These are phyloP conservation scores for Brachionichthys hirsutus DNA, from an alignment of 2,113 vertebrate genomes.

Conservation along the genomic window DNA sequence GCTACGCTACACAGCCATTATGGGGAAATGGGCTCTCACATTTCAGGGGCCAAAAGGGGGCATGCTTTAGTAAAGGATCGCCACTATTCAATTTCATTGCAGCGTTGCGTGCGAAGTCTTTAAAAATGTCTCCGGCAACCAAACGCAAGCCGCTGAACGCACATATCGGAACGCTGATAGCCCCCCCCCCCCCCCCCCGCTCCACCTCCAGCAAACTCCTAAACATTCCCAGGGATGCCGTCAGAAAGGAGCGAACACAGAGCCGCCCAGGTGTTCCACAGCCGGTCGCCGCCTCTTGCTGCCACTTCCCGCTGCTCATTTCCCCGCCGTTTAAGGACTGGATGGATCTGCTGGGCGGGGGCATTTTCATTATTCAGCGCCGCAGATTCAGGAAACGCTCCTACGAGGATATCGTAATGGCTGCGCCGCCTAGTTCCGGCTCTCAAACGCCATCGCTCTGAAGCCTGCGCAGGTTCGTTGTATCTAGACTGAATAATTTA, in stretches of 20 bases:
- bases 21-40: constrained; percentile 56
- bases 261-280: constrained; percentile 38
- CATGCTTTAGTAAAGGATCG: constrained; percentile 71
- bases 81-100: constrained; percentile 62
- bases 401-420: constrained; percentile 45
- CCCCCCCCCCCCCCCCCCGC: too few relatives aligned
- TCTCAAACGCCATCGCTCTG: constrained; percentile 55
- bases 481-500: constrained; percentile 75
- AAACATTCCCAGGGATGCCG: neutral
- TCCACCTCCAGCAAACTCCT: too few relatives aligned
- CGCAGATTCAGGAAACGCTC: constrained; percentile 54
- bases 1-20: constrained; percentile 68
- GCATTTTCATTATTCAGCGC: constrained; percentile 66
- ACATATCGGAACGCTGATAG: neutral
- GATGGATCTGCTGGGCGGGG: constrained; percentile 50
- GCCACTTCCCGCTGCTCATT: constrained; percentile 29
- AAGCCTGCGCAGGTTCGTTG: constrained; percentile 49
- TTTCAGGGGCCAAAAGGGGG: constrained; percentile 70
- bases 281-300: constrained; percentile 29
- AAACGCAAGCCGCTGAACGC: constrained; percentile 4
- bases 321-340: constrained; percentile 32
- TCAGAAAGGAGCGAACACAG: neutral
- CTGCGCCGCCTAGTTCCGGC: constrained; percentile 44
- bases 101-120: constrained; percentile 24
- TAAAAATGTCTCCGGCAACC: constrained; percentile 9